Evolutionary conservation across 2,888 invertebrate species (phyloP).

Genomic region (Melanostoma scalare): DNA sequence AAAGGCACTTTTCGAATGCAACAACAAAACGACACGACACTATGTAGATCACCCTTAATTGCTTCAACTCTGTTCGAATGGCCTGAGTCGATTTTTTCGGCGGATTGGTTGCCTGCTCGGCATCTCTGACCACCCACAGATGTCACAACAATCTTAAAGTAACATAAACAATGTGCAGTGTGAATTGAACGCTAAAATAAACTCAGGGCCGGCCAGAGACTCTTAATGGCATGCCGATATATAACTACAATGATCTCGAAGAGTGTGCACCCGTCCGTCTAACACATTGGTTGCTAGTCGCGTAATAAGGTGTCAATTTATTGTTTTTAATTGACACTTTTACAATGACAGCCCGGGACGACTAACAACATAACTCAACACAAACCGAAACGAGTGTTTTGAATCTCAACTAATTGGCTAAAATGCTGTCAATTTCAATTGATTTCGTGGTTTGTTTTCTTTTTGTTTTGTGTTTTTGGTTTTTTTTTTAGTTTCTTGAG

Average conservation of each 20-base stretch:
- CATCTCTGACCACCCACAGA: conserved; percentile 45
- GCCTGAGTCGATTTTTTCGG: conserved; percentile 35
- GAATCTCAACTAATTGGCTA: conserved; percentile 32
- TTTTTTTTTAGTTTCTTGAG: too few relatives aligned
- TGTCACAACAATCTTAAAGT: conserved; percentile 44
- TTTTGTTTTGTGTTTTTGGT: neutral
- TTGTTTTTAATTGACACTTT: conserved; percentile 63
- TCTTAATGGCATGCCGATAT: too few relatives aligned
- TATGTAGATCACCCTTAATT: conserved; percentile 51
- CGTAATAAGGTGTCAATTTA: conserved; percentile 57
- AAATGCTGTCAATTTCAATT: conserved; percentile 7
- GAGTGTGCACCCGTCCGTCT: neutral
- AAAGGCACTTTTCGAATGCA: too few relatives aligned
- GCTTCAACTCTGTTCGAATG: conserved; percentile 27
- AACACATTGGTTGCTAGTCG: conserved; percentile 20
- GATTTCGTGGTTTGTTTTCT: neutral
- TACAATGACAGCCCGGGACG: conserved; percentile 29
- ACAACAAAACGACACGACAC: too few relatives aligned
- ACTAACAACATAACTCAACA: neutral
- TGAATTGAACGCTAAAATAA: conserved; percentile 37
- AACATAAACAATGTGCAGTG: conserved; percentile 41
- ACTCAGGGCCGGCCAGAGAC: conserved; percentile 21
- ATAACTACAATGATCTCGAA: too few relatives aligned
- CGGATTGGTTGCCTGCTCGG: too few relatives aligned
- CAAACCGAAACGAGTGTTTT: conserved; percentile 4